Conservation (phyloP, 1,140 invertebrate species). For the Pectinophora gossypiella region DNA sequence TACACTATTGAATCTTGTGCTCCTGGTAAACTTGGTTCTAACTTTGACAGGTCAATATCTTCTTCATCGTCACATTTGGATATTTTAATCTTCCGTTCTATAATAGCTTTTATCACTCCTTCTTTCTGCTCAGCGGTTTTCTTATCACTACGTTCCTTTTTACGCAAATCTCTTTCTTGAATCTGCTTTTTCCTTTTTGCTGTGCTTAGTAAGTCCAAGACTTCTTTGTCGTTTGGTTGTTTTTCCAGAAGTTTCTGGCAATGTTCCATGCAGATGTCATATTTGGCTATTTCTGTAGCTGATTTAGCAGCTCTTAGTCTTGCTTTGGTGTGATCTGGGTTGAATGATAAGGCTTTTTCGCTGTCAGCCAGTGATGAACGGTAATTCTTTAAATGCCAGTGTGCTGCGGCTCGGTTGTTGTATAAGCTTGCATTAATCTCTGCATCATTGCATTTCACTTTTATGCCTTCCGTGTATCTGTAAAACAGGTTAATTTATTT, state of each 20-base stretch:
- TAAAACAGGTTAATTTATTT: no score
- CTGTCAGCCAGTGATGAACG: slow-evolving; percentile 75
- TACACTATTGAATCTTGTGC: slow-evolving; percentile 74
- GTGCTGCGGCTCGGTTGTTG: slow-evolving; percentile 93
- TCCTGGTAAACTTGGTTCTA: slow-evolving; percentile 80
- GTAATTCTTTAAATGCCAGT: slow-evolving; percentile 92
- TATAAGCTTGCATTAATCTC: slow-evolving; percentile 89
- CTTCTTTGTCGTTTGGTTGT: slow-evolving; percentile 76
- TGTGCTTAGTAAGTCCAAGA: slow-evolving; percentile 77
- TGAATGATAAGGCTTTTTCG: slow-evolving; percentile 84
- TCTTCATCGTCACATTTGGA: slow-evolving; percentile 53
- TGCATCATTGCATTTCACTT: slow-evolving; percentile 83
- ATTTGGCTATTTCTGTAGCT: slow-evolving; percentile 81
- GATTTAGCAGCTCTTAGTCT: slow-evolving; percentile 85
- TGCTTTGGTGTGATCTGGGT: slow-evolving; percentile 88
- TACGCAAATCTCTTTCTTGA: slow-evolving; percentile 76
- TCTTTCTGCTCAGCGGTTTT: slow-evolving; percentile 77
- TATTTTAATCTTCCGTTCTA: slow-evolving; percentile 66
- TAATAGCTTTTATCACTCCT: slow-evolving; percentile 46
- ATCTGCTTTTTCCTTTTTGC: slow-evolving; percentile 80
- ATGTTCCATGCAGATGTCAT: slow-evolving; percentile 83
- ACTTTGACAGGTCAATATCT: slow-evolving; percentile 70
- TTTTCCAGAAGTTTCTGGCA: slow-evolving; percentile 82
- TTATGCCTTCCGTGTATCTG: slow-evolving; percentile 92
- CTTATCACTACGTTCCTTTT: slow-evolving; percentile 66